These are phyloP conservation scores for Rhinatrema bivittatum DNA, from an alignment of 2,797 vertebrate species.

Conservation along the genomic window DNA sequence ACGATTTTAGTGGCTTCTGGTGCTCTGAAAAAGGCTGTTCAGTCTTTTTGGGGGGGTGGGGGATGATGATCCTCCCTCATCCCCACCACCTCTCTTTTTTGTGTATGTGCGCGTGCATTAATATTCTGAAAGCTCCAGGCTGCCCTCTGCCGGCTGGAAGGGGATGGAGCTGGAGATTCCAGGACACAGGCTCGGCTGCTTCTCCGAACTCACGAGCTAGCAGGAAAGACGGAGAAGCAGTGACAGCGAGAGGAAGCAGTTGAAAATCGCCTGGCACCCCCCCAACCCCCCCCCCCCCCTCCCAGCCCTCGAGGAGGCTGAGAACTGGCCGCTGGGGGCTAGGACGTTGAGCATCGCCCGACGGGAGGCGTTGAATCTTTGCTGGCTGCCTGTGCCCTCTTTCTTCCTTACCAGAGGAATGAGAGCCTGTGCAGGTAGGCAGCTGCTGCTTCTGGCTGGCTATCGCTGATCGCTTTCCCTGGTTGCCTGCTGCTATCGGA, in stretches of 20 bases:
- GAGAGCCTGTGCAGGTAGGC: constrained; percentile 7
- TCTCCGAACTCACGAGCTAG: constrained; percentile 15
- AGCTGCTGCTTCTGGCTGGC: constrained; percentile 1
- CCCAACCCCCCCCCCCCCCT: constrained; percentile 10
- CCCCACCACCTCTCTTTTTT: no score
- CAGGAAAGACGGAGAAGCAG: constrained; percentile 1
- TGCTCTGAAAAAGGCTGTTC: no score
- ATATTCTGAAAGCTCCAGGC: constrained; percentile 8
- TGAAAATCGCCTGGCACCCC: not conserved
- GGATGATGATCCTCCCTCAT: no score
- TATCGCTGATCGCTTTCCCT: not conserved
- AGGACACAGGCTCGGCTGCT: constrained; percentile 9
- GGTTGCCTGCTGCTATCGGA: not conserved
- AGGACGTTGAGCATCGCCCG: constrained; percentile 1
- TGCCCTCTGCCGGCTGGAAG: constrained; percentile 12
- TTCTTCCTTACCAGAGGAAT: constrained; percentile 6
- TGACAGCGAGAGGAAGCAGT: not conserved
- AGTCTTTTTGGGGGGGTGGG: no score
- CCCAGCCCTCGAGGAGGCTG: constrained; percentile 1
- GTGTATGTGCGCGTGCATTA: no score
- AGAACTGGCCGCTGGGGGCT: constrained; percentile 13
- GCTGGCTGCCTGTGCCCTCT: not conserved
- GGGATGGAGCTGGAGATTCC: constrained; percentile 10
- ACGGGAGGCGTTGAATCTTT: constrained; percentile 12
- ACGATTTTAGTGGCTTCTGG: no score